A percentile compares a stretch with the other conserved stretches of the same genome.
These are phyloP conservation scores for Holotrichia oblita DNA, from an alignment of 1,140 invertebrate species.

Conservation along the genomic window DNA sequence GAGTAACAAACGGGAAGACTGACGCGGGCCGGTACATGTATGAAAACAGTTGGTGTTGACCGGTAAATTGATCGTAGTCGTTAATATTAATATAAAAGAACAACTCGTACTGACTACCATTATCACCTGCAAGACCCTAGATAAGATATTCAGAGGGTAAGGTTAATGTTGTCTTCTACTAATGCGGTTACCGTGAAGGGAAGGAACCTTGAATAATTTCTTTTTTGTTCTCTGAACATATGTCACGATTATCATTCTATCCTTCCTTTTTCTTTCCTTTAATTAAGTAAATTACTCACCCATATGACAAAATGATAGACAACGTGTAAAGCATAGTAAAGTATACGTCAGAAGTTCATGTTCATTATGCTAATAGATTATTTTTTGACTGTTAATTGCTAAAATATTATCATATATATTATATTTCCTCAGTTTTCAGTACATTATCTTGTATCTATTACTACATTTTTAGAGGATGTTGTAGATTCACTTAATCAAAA, in stretches of 20 bases:
- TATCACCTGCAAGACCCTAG: slow-evolving; percentile 30
- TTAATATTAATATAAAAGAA: slow-evolving; percentile 23
- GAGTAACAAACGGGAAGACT: neutral
- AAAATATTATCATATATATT: too few relatives aligned
- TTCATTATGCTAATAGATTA: too few relatives aligned
- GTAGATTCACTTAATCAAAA: too few relatives aligned
- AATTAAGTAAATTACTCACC: neutral
- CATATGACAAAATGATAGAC: neutral
- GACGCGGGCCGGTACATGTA: neutral
- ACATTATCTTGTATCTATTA: too few relatives aligned
- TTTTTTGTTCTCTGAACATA: slow-evolving; percentile 5
- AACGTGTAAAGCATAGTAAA: too few relatives aligned
- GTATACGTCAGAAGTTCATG: too few relatives aligned
- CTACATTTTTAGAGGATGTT: too few relatives aligned
- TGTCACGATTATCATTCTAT: neutral
- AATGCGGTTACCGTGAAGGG: neutral
- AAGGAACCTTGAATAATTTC: neutral
- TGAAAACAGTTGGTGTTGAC: slow-evolving; percentile 46
- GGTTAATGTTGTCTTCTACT: neutral
- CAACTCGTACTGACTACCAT: neutral
- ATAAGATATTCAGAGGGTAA: slow-evolving; percentile 6
- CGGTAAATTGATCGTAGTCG: slow-evolving; percentile 42
- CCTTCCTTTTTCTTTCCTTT: neutral
- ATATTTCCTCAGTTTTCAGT: too few relatives aligned
- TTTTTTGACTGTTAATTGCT: too few relatives aligned